Evolutionary conservation across 2,797 vertebrate species (phyloP), one percentile per base, ranked within the genome.

Genomic region (Squalus acanthias): DNA sequence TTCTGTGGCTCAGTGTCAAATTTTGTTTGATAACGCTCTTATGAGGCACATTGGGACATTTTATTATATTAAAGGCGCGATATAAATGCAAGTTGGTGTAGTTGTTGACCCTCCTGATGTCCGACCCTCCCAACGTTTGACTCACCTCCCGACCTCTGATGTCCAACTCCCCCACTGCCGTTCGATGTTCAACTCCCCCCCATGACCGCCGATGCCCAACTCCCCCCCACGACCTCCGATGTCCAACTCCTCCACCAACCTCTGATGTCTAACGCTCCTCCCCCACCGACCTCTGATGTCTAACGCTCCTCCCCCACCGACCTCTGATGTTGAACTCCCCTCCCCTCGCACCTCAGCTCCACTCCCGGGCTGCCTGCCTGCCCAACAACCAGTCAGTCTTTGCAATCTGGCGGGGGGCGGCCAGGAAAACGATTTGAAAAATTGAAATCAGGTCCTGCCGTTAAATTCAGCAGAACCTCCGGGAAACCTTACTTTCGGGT

Each of bases 321-420:
- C n/a, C 22, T 17, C 20, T 50, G 0, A 85, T 20, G 39, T 46
- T 12, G 15, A 46, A 76, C 1, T 79, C 74, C 33, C 12, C 74
- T 79, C n/a, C n/a, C 79, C 46, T 24, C 26, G 13, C 96, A 12
- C 0, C 60, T 96, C 89, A 95, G 92, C 91, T 96, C 96, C 96
- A 79, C 96, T 0, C 7, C 97, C 96, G 97, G 97, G 97, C 97
- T 97, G 98, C 98, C 98, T 97, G 97, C 97, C 97, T 97, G 97
- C 97, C 91, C 15, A 13, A 60, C 13, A 63, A 1, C 33, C 29
- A 92, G 13, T 29, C 89, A 65, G 6, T 39, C 65, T 22, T 39
- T 15, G 20, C 33, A 67, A 67, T 10, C 97, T 97, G 97, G 96
- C 97, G 96, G 96, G 96, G 63, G 96, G 97, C 97, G 96, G 96